Percentiles rank a stretch among this genome's conserved stretches.
Evolutionary conservation across 2,113 vertebrate genomes (phyloP).

Genomic region (Brachyistius frenatus): DNA sequence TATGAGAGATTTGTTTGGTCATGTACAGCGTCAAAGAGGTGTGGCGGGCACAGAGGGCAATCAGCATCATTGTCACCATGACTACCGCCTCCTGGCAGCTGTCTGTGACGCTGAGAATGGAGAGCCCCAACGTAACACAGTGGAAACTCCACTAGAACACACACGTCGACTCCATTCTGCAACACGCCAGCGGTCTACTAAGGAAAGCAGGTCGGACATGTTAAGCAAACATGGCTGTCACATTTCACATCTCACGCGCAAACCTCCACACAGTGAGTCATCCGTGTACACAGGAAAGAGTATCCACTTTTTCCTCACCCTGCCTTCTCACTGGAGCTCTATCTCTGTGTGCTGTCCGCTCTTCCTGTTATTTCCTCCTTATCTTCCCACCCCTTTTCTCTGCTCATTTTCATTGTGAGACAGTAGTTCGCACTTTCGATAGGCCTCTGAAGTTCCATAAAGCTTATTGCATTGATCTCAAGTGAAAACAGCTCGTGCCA

Average conservation of each 20-base stretch:
- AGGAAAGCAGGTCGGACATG: constrained; percentile 42
- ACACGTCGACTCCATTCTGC: not conserved
- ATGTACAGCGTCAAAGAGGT: constrained; percentile 10
- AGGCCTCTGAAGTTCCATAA: not conserved
- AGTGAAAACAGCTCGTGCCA: constrained; percentile 32
- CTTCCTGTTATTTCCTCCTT: constrained; percentile 46
- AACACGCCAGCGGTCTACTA: constrained; percentile 21
- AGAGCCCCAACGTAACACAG: not conserved
- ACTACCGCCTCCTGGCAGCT: constrained; percentile 29
- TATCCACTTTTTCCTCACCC: constrained; percentile 1
- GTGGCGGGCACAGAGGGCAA: constrained; percentile 18
- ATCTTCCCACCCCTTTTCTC: not conserved
- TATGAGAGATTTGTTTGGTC: constrained; percentile 11
- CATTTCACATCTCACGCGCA: constrained; percentile 15
- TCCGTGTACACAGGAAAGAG: constrained; percentile 47
- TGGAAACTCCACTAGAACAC: constrained; percentile 38
- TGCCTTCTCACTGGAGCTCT: constrained; percentile 6
- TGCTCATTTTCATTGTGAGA: constrained; percentile 9
- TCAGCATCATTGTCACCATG: constrained; percentile 28
- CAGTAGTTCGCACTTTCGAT: not conserved
- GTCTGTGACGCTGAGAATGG: constrained; percentile 9
- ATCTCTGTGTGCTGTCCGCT: not conserved
- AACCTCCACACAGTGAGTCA: not conserved
- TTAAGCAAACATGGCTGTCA: constrained; percentile 37
- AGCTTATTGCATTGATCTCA: constrained; percentile 1